These are phyloP conservation scores for Sceloporus undulatus DNA, from an alignment of 2,113 vertebrate species.

Conservation along the genomic window DNA sequence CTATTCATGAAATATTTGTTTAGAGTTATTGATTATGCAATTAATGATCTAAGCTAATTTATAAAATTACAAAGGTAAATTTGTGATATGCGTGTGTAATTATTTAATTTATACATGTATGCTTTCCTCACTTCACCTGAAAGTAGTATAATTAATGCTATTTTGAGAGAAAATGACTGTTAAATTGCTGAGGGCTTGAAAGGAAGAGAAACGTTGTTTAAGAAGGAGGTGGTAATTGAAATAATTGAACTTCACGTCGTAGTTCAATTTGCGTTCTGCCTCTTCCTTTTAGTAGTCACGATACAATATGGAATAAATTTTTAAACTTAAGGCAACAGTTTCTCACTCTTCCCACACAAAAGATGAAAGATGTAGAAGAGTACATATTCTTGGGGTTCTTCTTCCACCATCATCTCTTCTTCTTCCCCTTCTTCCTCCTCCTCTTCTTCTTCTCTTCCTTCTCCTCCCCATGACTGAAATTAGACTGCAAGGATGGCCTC, in stretches of 20 bases:
- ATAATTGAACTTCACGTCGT: slow-evolving; percentile 75
- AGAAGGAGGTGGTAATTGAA: slow-evolving; percentile 77
- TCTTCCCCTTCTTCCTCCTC: not conserved
- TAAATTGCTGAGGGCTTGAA: slow-evolving; percentile 74
- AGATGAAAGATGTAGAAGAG: slow-evolving; percentile 47
- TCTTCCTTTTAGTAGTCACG: slow-evolving; percentile 66
- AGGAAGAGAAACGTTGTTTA: slow-evolving; percentile 72
- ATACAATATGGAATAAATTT: slow-evolving; percentile 72
- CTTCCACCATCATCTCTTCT: too few relatives aligned
- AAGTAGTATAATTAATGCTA: slow-evolving; percentile 72
- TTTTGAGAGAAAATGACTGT: slow-evolving; percentile 74
- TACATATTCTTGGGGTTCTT: not conserved
- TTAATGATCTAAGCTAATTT: slow-evolving; percentile 59
- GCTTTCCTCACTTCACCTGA: slow-evolving; percentile 60
- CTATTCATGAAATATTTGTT: slow-evolving; percentile 32
- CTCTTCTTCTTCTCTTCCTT: not conserved
- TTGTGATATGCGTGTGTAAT: slow-evolving; percentile 54
- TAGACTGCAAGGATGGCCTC: too few relatives aligned
- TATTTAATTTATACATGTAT: slow-evolving; percentile 66
- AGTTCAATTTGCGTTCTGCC: slow-evolving; percentile 70
- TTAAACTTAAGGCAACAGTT: slow-evolving; percentile 67
- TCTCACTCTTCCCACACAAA: slow-evolving; percentile 27
- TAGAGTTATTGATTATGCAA: slow-evolving; percentile 38
- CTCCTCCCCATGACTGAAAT: not conserved
- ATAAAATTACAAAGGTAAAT: slow-evolving; percentile 55